Evolutionary conservation across 2,797 vertebrate species (phyloP).

Genomic region (Moxostoma hubbsi): DNA sequence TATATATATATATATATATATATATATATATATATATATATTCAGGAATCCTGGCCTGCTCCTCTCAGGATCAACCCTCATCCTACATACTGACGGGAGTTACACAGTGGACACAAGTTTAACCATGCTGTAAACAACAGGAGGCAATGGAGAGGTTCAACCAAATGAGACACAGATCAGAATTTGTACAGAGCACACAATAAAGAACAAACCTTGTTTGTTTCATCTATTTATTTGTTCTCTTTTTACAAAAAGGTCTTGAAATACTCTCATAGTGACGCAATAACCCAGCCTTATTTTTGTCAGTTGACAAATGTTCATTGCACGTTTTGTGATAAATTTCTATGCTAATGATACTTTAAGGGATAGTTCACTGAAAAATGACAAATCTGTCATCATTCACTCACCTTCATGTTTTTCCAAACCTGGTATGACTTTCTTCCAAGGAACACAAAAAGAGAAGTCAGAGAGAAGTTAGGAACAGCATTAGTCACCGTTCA

Average conservation of each 20-base stretch:
- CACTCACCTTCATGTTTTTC: no score
- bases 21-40: no score
- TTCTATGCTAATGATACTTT: no score
- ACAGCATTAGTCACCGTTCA: not conserved
- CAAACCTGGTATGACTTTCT: no score
- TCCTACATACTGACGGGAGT: constrained; percentile 17
- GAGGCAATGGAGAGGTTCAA: not conserved
- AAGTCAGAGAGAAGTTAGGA: no score
- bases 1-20: no score
- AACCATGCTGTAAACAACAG: not conserved
- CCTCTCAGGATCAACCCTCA: constrained; percentile 21
- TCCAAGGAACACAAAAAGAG: no score
- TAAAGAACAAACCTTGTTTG: no score
- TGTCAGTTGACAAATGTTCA: not conserved
- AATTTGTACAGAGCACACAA: not conserved
- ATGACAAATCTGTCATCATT: no score
- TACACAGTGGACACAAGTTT: constrained; percentile 47
- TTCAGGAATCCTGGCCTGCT: constrained; percentile 28
- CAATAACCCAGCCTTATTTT: not conserved
- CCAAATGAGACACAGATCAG: not conserved
- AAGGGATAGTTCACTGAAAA: no score
- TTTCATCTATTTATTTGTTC: not conserved
- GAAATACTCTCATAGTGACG: not conserved
- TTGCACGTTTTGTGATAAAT: no score
- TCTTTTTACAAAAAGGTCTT: not conserved